These are phyloP conservation scores for Palythoa heliodiscus DNA, from an alignment of 92 coral and sea anemone genomes.

Conservation along the genomic window DNA sequence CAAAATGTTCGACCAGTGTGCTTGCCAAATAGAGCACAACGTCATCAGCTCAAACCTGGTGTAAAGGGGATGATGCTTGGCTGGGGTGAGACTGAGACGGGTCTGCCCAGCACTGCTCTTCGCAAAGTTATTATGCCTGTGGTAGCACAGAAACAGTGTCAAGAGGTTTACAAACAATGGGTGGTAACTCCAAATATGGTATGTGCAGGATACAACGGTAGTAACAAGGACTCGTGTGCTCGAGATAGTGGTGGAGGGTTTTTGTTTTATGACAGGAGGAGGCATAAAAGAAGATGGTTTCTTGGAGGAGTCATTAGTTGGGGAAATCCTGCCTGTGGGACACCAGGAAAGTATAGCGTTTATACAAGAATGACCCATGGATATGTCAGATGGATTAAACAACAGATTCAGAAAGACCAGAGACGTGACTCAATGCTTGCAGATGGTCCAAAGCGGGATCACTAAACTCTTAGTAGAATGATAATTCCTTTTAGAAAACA, in stretches of 20 bases:
- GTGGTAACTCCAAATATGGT: slow-evolving; percentile 94
- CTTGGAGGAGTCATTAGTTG: slow-evolving; percentile 96
- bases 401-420: slow-evolving; percentile 46
- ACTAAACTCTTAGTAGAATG: background rate
- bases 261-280: slow-evolving; percentile 66
- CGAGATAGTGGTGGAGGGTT: slow-evolving; percentile 97
- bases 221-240: slow-evolving; percentile 73
- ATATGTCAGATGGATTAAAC: slow-evolving; percentile 82
- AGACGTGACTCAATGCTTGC: slow-evolving; percentile 32
- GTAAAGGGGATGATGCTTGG: slow-evolving; percentile 85
- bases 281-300: slow-evolving; percentile 78
- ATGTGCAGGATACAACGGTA: slow-evolving; percentile 80
- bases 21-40: slow-evolving; percentile 79
- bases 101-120: slow-evolving; percentile 52
- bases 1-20: slow-evolving; percentile 88
- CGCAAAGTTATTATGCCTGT: slow-evolving; percentile 84
- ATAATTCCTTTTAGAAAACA: too few relatives aligned
- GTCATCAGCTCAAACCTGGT: slow-evolving; percentile 68
- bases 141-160: slow-evolving; percentile 65
- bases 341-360: slow-evolving; percentile 92
- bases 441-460: slow-evolving; percentile 29
- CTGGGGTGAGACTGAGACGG: slow-evolving; percentile 82
- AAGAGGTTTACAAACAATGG: slow-evolving; percentile 71
- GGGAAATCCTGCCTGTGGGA: slow-evolving; percentile 90
- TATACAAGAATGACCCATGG: slow-evolving; percentile 76